Conservation (phyloP, 2,797 vertebrate genomes). For the Lithobates sylvaticus region DNA sequence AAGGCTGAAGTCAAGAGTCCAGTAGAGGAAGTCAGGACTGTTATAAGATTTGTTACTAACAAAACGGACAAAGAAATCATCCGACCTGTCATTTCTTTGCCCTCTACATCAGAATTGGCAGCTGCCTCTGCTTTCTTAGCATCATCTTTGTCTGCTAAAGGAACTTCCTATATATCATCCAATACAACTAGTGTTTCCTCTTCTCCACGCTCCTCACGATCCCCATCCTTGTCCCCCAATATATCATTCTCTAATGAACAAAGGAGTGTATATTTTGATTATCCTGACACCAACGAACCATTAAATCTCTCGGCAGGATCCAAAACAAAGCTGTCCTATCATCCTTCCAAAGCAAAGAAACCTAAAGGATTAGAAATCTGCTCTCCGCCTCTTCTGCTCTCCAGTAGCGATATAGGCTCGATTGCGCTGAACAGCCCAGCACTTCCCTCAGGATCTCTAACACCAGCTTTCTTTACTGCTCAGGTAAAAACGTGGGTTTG, state of each 20-base stretch:
- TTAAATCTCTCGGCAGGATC: constrained; percentile 93
- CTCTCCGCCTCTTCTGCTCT: constrained; percentile 85
- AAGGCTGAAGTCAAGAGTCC: constrained; percentile 75
- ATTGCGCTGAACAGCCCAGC: constrained; percentile 95
- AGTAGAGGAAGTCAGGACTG: constrained; percentile 87
- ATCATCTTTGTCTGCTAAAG: constrained; percentile 78
- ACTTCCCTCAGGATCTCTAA: constrained; percentile 91
- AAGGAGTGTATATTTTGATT: constrained; percentile 81
- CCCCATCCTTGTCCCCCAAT: constrained; percentile 80
- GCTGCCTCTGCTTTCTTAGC: constrained; percentile 78
- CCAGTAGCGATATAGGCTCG: constrained; percentile 89
- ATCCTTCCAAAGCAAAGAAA: constrained; percentile 91
- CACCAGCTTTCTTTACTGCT: constrained; percentile 93
- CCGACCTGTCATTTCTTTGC: constrained; percentile 81
- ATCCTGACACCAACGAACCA: constrained; percentile 83
- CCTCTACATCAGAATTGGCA: constrained; percentile 76
- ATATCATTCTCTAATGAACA: constrained; percentile 76
- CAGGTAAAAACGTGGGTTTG: constrained; percentile 79
- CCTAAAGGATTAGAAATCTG: constrained; percentile 94
- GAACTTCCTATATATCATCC: constrained; percentile 78
- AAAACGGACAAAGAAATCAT: constrained; percentile 80
- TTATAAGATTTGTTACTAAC: constrained; percentile 91
- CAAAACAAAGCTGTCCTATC: constrained; percentile 84
- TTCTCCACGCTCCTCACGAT: constrained; percentile 77
- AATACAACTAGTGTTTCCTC: constrained; percentile 76